Conservation (phyloP, 2,888 invertebrate genomes). For the Aphodius granarius region DNA sequence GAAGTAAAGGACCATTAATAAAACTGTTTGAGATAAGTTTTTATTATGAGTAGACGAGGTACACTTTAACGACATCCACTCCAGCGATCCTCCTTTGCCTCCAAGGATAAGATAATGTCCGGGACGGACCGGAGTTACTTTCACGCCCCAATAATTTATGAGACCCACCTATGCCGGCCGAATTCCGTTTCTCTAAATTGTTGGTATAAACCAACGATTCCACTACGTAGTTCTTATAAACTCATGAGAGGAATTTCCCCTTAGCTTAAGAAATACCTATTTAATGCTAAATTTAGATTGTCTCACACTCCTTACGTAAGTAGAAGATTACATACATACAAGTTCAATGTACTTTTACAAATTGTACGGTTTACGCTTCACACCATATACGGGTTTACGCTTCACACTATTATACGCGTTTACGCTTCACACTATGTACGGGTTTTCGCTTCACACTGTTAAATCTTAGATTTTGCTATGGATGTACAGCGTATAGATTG, state of each 20-base stretch:
- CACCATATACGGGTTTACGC: background rate
- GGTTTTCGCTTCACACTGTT: background rate
- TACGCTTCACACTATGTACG: no score
- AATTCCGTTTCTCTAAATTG: background rate
- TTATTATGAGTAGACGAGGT: background rate
- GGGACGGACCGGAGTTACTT: background rate
- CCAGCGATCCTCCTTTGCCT: background rate
- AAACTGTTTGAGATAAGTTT: background rate
- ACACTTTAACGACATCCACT: background rate
- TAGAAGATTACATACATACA: background rate
- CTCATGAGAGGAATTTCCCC: background rate
- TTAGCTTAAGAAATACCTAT: background rate
- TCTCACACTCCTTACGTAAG: background rate
- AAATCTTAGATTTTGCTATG: background rate
- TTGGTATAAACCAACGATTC: background rate
- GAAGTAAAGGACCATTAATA: background rate
- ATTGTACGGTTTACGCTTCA: background rate
- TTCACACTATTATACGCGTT: background rate
- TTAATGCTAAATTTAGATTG: background rate
- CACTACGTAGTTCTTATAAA: background rate
- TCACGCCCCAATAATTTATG: background rate
- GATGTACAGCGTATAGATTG: background rate
- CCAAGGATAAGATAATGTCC: background rate
- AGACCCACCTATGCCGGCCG: background rate
- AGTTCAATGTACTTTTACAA: background rate